A percentile compares a stretch with the other conserved stretches of the same genome.
phyloP scores from a whole-genome alignment of 2,797 vertebrate genomes.

The Cossypha niveicapilla region DNA sequence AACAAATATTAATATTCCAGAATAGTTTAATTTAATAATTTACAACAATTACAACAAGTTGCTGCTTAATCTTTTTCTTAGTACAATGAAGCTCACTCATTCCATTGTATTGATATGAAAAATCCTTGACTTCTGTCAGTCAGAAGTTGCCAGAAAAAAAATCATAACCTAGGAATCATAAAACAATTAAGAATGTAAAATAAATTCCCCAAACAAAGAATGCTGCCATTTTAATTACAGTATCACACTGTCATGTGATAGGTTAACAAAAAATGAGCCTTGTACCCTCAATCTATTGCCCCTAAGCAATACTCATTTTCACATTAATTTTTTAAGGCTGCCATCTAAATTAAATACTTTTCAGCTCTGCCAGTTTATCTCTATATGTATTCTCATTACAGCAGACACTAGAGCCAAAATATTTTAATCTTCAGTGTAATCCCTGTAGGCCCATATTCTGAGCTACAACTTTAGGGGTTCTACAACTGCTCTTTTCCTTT shows the following conservation, averaged over 20 bases:
- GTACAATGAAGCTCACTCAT: background rate
- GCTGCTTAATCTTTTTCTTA: slow-evolving; percentile 11
- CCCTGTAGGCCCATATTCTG: background rate
- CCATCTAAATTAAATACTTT: slow-evolving; percentile 56
- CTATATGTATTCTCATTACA: slow-evolving; percentile 1
- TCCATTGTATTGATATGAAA: background rate
- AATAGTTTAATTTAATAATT: slow-evolving; percentile 1
- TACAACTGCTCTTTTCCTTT: background rate
- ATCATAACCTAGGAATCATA: background rate
- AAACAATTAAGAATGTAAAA: slow-evolving; percentile 26
- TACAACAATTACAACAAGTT: slow-evolving; percentile 13
- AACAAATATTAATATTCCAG: slow-evolving; percentile 33
- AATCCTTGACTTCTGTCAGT: background rate
- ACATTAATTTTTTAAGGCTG: slow-evolving; percentile 43
- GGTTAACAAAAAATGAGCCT: slow-evolving; percentile 29
- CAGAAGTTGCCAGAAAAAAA: background rate
- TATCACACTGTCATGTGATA: slow-evolving; percentile 10
- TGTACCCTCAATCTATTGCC: background rate
- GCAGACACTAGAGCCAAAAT: slow-evolving; percentile 24
- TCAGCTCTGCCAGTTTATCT: slow-evolving; percentile 15
- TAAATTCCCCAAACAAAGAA: slow-evolving; percentile 36
- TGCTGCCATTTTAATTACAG: slow-evolving; percentile 23
- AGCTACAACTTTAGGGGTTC: background rate
- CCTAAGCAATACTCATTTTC: slow-evolving; percentile 33
- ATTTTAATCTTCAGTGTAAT: slow-evolving; percentile 34